Base-by-base conservation (phyloP, 1,140 invertebrate genomes). In the Trichonephila inaurata region DNA sequence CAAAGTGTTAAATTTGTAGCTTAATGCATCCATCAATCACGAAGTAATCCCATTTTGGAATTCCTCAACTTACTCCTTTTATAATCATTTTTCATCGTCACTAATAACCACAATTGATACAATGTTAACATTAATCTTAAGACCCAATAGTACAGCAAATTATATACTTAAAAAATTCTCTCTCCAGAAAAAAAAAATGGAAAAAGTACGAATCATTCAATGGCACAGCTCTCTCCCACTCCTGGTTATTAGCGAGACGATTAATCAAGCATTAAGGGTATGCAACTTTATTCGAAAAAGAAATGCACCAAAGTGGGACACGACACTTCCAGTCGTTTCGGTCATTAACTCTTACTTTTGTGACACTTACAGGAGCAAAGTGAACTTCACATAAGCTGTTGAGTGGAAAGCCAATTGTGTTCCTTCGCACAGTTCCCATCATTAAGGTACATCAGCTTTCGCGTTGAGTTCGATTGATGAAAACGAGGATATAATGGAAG, bases 191-290 rank as follows among this genome's bases (percentile, higher is more conserved):
- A 51, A 6, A 51, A 51, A 51, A 51, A 1, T 1, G 4, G 4
- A 77, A 77, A 77, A 33, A 77, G 7, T 28, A 0, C 69, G 14
- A 77, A 14, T 33, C 33, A 6, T 77, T 33, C 14, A 77, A 77
- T 69, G 8, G 64, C 64, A 69, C 24, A 18, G 24, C 28, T 77
- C 28, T 40, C 69, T 33, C 21, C 64, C 21, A 10, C 12, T 69
- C 83, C 19, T 28, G n/a, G 19, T 51, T 85, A 85, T 85, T 85
- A 10, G 82, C 19, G 28, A 58, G 82, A 85, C 82, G 21, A 85
- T 85, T 85, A 85, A 85, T 58, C 82, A 44, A 51, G 40, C 82
- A 85, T 85, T 85, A 60, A 60, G 82, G 44, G 51, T n/a, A 24
- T 14, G 51, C 44, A 77, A 14, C 69, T 77, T 33, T 77, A 16